These are phyloP conservation scores for Neodiprion lecontei DNA, from an alignment of 1,140 invertebrate species.

Conservation along the genomic window DNA sequence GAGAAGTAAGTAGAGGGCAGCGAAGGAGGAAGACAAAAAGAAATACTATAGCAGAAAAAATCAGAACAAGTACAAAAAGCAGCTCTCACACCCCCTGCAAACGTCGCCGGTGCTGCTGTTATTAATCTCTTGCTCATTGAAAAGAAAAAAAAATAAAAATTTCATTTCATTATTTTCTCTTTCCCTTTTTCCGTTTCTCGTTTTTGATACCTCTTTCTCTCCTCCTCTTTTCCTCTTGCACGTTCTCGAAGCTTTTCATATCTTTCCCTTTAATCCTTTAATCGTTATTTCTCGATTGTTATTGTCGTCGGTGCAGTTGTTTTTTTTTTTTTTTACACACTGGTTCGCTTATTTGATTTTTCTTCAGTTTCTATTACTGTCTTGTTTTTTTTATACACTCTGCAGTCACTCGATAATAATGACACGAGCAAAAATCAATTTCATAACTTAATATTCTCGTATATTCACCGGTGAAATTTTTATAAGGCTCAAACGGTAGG, in stretches of 20 bases:
- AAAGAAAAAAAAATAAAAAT: neutral
- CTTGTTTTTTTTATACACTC: neutral
- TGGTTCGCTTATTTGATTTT: neutral
- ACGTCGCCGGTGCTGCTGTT: neutral
- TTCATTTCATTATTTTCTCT: neutral
- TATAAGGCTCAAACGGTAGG: no score
- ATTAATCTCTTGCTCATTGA: neutral
- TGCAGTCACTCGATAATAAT: neutral
- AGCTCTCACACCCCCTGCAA: slow-evolving; percentile 6
- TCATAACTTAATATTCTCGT: no score
- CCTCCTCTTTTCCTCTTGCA: neutral
- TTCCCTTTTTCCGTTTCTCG: neutral
- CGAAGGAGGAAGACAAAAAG: neutral
- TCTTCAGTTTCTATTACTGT: neutral
- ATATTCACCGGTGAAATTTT: no score
- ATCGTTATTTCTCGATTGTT: neutral
- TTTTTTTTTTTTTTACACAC: neutral
- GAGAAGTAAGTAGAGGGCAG: neutral
- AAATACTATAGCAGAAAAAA: slow-evolving; percentile 37
- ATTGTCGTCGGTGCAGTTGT: neutral
- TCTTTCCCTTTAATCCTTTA: neutral
- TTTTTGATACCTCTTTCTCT: neutral
- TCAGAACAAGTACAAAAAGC: slow-evolving; percentile 40
- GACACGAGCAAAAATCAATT: no score
- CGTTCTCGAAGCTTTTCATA: no score